Percentiles rank a stretch among this genome's conserved stretches.
Evolutionary conservation across 2,888 invertebrate species (phyloP).

Genomic region (Phengaris arion): DNA sequence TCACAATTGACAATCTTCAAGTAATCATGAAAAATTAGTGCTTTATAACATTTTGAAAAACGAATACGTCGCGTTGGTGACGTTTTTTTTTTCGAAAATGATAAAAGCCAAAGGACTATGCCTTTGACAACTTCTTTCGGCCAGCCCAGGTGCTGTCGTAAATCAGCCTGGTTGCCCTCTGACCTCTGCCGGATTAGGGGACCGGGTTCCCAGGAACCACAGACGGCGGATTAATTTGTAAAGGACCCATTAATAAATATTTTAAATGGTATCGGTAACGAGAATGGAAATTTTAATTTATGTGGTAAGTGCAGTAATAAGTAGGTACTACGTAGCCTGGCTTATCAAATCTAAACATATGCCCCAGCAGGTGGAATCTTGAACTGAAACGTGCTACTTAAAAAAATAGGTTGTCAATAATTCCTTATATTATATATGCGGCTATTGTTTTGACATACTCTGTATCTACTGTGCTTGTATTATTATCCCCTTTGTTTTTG

Average conservation of each 20-base stretch:
- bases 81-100: background rate
- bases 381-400: background rate
- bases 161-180: slow-evolving; percentile 54
- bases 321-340: background rate
- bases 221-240: slow-evolving; percentile 42
- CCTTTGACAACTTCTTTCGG: slow-evolving; percentile 7
- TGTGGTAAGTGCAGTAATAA: background rate
- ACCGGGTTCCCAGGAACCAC: slow-evolving; percentile 49
- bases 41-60: background rate
- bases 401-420: background rate
- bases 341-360: background rate
- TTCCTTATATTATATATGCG: background rate
- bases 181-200: slow-evolving; percentile 56
- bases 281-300: background rate
- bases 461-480: background rate
- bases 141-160: slow-evolving; percentile 46
- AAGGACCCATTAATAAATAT: slow-evolving; percentile 32
- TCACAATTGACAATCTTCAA: too few species aligned
- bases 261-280: slow-evolving; percentile 25
- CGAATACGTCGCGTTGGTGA: background rate
- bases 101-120: background rate
- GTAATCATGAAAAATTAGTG: too few species aligned
- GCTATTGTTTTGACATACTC: background rate
- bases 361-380: background rate
- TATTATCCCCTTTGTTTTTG: slow-evolving; percentile 4